phyloP scores from a whole-genome alignment of 1,140 invertebrate species.

The Saxidomus purpurata region DNA sequence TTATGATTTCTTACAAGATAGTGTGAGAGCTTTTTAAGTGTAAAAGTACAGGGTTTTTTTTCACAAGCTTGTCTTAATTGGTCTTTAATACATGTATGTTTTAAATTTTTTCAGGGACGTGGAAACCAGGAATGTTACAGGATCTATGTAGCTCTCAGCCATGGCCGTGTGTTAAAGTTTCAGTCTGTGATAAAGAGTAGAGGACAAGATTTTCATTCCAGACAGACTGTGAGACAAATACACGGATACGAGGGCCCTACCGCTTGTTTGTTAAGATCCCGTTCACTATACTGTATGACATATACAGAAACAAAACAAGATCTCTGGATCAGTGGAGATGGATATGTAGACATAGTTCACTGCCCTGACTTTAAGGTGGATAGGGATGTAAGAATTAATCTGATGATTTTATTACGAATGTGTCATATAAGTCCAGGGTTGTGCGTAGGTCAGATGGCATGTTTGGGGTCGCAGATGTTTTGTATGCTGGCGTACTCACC shows the following conservation, averaged over 20 bases:
- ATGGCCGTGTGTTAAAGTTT: conserved; percentile 28
- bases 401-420: conserved; percentile 29
- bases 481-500: conserved; percentile 35
- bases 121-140: neutral
- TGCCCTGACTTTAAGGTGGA: conserved; percentile 43
- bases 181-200: neutral
- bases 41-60: too few species aligned
- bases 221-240: conserved; percentile 5
- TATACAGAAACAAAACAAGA: conserved; percentile 2
- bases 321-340: conserved; percentile 31
- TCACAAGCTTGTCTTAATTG: too few species aligned
- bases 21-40: too few species aligned
- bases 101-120: neutral
- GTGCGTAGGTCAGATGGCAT: conserved; percentile 16
- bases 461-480: conserved; percentile 17
- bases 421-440: neutral
- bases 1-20: too few species aligned
- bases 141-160: conserved; percentile 24
- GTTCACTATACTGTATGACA: conserved; percentile 18
- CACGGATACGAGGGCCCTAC: conserved; percentile 28
- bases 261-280: conserved; percentile 6
- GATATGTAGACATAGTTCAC: conserved; percentile 47
- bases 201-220: neutral
- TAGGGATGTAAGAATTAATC: conserved; percentile 32
- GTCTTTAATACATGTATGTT: too few species aligned